Conservation (phyloP, 1,140 invertebrate genomes). For the Leptopilina clavipes region DNA sequence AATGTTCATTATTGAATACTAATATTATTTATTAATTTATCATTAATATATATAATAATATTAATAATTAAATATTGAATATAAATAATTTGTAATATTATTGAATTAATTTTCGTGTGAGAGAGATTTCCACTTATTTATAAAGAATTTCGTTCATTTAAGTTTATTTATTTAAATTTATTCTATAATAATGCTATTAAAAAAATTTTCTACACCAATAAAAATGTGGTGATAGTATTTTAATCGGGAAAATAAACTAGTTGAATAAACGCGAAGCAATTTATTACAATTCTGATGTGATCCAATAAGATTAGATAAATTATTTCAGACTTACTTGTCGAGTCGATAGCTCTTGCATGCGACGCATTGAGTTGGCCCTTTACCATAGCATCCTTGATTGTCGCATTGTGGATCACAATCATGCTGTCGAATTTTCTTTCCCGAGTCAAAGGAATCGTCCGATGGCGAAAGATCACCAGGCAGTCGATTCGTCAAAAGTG, state of each 20-base stretch:
- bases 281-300: too few relatives aligned
- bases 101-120: too few relatives aligned
- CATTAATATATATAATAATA: too few relatives aligned
- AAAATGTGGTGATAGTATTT: constrained; percentile 5
- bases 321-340: constrained; percentile 86
- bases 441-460: constrained; percentile 69
- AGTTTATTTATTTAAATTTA: neutral
- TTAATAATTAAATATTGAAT: too few relatives aligned
- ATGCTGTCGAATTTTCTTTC: constrained; percentile 80
- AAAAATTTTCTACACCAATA: neutral
- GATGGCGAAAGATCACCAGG: constrained; percentile 60
- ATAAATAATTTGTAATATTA: too few relatives aligned
- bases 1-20: too few relatives aligned
- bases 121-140: neutral
- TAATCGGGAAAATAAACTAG: neutral
- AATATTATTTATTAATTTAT: too few relatives aligned
- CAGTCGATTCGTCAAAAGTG: constrained; percentile 66
- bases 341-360: constrained; percentile 86
- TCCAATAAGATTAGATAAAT: too few relatives aligned
- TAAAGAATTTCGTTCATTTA: neutral
- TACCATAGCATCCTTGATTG: constrained; percentile 86
- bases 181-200: neutral
- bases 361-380: constrained; percentile 86
- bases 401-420: constrained; percentile 90
- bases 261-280: too few relatives aligned